A percentile compares a stretch with the other conserved stretches of the same genome.
phyloP scores from a whole-genome alignment of 23 tunicate genomes.

The Styela plicata region DNA sequence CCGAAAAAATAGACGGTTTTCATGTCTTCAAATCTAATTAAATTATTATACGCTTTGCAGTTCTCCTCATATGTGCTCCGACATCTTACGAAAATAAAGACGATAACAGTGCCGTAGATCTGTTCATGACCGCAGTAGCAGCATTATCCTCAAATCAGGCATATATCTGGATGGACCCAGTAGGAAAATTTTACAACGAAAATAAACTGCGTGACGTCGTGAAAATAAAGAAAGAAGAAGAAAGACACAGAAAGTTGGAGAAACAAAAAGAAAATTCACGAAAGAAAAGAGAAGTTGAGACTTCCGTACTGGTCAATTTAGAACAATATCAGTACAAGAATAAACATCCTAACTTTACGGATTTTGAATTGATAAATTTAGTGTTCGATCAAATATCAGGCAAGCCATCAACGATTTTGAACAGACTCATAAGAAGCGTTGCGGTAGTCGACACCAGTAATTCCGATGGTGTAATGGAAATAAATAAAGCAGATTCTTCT shows the following conservation, averaged over 20 bases:
- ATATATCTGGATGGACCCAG: conserved; percentile 23
- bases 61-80: not conserved
- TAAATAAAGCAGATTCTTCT: not conserved
- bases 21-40: too few species aligned
- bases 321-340: not conserved
- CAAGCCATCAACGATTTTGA: not conserved
- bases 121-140: not conserved
- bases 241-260: not conserved
- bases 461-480: not conserved
- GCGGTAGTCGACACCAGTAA: not conserved
- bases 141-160: not conserved
- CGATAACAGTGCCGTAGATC: not conserved
- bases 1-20: too few species aligned
- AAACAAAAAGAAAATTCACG: not conserved
- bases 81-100: not conserved
- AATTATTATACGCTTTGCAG: not conserved
- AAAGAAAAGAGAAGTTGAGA: not conserved
- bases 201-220: not conserved
- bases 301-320: not conserved
- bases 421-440: not conserved
- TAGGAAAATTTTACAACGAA: conserved; percentile 11
- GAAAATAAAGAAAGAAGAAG: not conserved
- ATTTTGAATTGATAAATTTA: not conserved
- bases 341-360: not conserved
- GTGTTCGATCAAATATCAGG: not conserved